A percentile compares a stretch with the other conserved stretches of the same genome.
Evolutionary conservation across 2,888 invertebrate species (phyloP).

Genomic region (Stenurella melanura): DNA sequence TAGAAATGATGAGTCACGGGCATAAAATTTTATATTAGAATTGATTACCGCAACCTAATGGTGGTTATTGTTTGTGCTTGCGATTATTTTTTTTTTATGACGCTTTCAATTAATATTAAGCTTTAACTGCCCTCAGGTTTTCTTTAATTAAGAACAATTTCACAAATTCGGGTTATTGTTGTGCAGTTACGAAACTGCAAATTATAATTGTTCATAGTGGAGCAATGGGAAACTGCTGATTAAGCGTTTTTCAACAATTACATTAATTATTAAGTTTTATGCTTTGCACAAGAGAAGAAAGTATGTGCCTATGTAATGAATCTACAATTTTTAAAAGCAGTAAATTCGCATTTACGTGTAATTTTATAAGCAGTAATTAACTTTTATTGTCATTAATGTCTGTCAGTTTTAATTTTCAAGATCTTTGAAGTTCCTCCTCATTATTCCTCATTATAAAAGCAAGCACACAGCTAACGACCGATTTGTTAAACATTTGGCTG

Average conservation of each 20-base stretch:
- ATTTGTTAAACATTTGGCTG: too few relatives aligned
- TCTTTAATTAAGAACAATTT: constrained; percentile 2
- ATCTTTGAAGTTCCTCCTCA: background rate
- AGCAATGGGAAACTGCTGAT: background rate
- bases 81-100: constrained; percentile 36
- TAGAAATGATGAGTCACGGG: constrained; percentile 30
- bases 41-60: constrained; percentile 35
- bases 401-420: constrained; percentile 1
- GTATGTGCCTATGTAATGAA: background rate
- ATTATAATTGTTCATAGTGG: background rate
- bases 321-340: background rate
- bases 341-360: background rate
- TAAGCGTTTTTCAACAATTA: constrained; percentile 1
- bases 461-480: too few relatives aligned
- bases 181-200: background rate
- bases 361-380: background rate
- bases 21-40: constrained; percentile 30
- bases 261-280: constrained; percentile 7
- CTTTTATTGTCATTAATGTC: background rate
- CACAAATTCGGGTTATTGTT: background rate
- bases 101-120: constrained; percentile 23
- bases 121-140: constrained; percentile 1
- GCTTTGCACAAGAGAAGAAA: background rate
- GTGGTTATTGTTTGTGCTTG: constrained; percentile 9
- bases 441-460: too few relatives aligned